phyloP scores from a whole-genome alignment of 92 coral and sea anemone genomes.

The Bergia sp. region DNA sequence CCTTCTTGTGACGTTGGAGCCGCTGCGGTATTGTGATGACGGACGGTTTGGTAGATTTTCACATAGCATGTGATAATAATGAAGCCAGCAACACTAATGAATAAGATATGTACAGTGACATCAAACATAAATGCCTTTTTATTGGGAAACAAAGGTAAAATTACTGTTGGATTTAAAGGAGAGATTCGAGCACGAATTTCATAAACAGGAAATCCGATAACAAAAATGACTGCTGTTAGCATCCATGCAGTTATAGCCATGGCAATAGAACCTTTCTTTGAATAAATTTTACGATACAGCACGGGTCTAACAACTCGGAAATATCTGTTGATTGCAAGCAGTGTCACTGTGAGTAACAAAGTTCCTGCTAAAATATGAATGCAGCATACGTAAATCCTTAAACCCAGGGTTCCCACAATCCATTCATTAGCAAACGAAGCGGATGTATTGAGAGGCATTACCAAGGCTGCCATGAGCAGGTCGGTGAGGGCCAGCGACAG shows the following conservation, averaged over 20 bases:
- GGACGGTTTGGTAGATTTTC: too few species aligned
- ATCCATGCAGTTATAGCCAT: neutral
- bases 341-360: neutral
- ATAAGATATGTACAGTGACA: neutral
- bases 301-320: too few species aligned
- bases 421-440: neutral
- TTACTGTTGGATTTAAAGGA: neutral
- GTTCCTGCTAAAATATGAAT: neutral
- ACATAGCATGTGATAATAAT: too few species aligned
- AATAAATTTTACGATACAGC: neutral
- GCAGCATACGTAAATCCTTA: neutral
- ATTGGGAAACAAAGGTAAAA: neutral
- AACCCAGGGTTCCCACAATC: neutral
- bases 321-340: neutral
- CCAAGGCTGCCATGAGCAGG: neutral
- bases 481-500: neutral
- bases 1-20: neutral
- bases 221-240: neutral
- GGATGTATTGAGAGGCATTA: neutral
- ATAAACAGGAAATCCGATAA: neutral
- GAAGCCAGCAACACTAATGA: neutral
- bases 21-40: neutral
- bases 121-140: neutral
- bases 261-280: neutral
- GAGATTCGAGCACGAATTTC: neutral